Conservation (phyloP, 2,797 vertebrate species). For the Hephaestus fuliginosus region DNA sequence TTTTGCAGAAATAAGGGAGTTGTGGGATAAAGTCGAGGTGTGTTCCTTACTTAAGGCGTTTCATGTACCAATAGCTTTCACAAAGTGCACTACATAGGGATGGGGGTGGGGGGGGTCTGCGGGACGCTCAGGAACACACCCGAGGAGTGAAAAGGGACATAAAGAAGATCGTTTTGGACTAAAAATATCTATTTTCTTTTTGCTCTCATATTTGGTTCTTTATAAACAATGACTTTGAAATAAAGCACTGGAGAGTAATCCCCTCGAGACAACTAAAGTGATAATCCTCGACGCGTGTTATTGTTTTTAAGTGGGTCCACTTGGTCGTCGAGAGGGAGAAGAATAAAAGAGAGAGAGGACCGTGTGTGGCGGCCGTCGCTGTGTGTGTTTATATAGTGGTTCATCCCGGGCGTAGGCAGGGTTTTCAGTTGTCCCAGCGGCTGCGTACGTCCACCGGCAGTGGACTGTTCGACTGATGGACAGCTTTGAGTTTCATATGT, state of each 20-base stretch:
- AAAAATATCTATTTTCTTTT: slow-evolving; percentile 66
- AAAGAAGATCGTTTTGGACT: slow-evolving; percentile 56
- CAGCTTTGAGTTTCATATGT: slow-evolving; percentile 68
- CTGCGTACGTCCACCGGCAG: slow-evolving; percentile 50
- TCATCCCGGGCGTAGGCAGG: slow-evolving; percentile 69
- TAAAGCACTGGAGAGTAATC: slow-evolving; percentile 70
- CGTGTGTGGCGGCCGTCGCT: slow-evolving; percentile 47
- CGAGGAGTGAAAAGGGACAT: slow-evolving; percentile 31
- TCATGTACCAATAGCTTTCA: slow-evolving; percentile 83
- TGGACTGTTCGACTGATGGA: slow-evolving; percentile 46
- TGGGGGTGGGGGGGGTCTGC: not conserved
- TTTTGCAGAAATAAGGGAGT: slow-evolving; percentile 68
- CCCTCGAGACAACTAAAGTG: slow-evolving; percentile 58
- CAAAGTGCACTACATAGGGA: slow-evolving; percentile 83
- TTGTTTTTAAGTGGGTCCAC: slow-evolving; percentile 54
- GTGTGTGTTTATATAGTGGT: slow-evolving; percentile 80
- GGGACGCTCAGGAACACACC: slow-evolving; percentile 73
- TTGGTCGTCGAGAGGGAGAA: slow-evolving; percentile 46
- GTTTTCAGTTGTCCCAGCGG: slow-evolving; percentile 47
- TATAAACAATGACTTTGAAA: slow-evolving; percentile 66
- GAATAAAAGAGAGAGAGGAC: slow-evolving; percentile 47
- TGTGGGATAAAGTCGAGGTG: slow-evolving; percentile 67
- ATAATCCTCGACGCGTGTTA: slow-evolving; percentile 49
- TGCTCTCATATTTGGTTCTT: slow-evolving; percentile 79
- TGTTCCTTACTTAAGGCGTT: slow-evolving; percentile 85